Conservation (phyloP, 1,140 invertebrate genomes). For the Oncopodura yosiiana region DNA sequence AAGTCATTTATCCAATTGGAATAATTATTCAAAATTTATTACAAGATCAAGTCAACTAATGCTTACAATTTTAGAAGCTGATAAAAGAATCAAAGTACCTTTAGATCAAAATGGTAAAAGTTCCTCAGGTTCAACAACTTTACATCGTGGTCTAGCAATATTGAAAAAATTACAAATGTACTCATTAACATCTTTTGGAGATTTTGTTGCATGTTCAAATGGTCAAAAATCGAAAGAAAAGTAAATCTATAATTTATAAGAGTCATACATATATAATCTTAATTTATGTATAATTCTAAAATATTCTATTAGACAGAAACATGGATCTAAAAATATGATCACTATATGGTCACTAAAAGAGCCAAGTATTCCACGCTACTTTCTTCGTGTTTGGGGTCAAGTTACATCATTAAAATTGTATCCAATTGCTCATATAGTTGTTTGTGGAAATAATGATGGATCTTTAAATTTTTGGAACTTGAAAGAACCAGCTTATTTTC, state of each 20-base stretch:
- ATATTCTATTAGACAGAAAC: constrained; percentile 4
- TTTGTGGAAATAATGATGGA: constrained; percentile 25
- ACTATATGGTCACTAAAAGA: constrained; percentile 28
- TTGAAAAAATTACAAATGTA: constrained; percentile 24
- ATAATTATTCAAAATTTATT: constrained; percentile 15
- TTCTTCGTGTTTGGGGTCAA: constrained; percentile 26
- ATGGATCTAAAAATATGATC: constrained; percentile 19
- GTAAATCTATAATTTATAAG: constrained; percentile 1
- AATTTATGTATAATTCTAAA: not conserved
- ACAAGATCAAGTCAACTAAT: constrained; percentile 17
- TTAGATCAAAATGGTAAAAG: not conserved
- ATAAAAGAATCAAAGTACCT: constrained; percentile 12
- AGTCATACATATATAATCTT: not conserved
- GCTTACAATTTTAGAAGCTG: constrained; percentile 19
- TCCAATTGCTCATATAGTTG: constrained; percentile 7
- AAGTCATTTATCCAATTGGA: constrained; percentile 2
- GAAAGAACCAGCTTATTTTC: constrained; percentile 17
- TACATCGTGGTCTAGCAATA: constrained; percentile 10
- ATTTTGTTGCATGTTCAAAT: constrained; percentile 28
- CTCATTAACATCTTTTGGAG: constrained; percentile 9
- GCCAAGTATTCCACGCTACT: constrained; percentile 23
- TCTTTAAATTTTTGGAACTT: constrained; percentile 27
- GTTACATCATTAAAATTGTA: constrained; percentile 17
- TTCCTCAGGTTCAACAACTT: not conserved
- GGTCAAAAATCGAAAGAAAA: not conserved